Evolutionary conservation across 2,797 vertebrate species (phyloP).

Genomic region (Poecilia picta): DNA sequence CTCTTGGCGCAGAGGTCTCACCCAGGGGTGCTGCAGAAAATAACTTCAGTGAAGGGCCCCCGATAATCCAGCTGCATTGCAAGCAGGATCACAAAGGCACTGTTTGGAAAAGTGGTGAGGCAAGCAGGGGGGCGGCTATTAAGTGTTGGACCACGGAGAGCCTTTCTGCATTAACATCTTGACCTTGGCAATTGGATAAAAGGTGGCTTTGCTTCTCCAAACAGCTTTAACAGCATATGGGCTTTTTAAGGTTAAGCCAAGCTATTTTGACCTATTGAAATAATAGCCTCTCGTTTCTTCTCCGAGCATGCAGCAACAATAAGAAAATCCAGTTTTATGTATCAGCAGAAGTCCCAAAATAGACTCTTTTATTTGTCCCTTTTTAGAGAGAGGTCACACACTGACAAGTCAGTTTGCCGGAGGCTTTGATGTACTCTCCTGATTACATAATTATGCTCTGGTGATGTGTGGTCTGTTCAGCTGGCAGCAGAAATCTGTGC

Average conservation of each 20-base stretch:
- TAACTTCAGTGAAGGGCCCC: slow-evolving; percentile 49
- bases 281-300: slow-evolving; percentile 16
- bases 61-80: slow-evolving; percentile 41
- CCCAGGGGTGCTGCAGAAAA: slow-evolving; percentile 33
- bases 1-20: slow-evolving; percentile 49
- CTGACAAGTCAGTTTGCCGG: slow-evolving; percentile 34
- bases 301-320: not conserved
- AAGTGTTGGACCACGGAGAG: slow-evolving; percentile 27
- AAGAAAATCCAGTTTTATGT: slow-evolving; percentile 44
- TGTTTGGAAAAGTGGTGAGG: slow-evolving; percentile 10
- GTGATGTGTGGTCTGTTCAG: slow-evolving; percentile 20
- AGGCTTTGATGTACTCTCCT: slow-evolving; percentile 41
- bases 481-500: slow-evolving; percentile 25
- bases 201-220: slow-evolving; percentile 27
- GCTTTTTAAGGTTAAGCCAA: slow-evolving; percentile 28
- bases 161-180: slow-evolving; percentile 35
- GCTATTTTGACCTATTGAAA: slow-evolving; percentile 38
- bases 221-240: slow-evolving; percentile 27
- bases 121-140: slow-evolving; percentile 22
- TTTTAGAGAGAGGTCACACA: slow-evolving; percentile 52
- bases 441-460: slow-evolving; percentile 52
- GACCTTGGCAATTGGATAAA: slow-evolving; percentile 49
- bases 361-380: slow-evolving; percentile 37
- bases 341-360: slow-evolving; percentile 49
- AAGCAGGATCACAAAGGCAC: slow-evolving; percentile 47